These are phyloP conservation scores for Celastrina argiolus DNA, from an alignment of 2,888 invertebrate genomes.

Conservation along the genomic window DNA sequence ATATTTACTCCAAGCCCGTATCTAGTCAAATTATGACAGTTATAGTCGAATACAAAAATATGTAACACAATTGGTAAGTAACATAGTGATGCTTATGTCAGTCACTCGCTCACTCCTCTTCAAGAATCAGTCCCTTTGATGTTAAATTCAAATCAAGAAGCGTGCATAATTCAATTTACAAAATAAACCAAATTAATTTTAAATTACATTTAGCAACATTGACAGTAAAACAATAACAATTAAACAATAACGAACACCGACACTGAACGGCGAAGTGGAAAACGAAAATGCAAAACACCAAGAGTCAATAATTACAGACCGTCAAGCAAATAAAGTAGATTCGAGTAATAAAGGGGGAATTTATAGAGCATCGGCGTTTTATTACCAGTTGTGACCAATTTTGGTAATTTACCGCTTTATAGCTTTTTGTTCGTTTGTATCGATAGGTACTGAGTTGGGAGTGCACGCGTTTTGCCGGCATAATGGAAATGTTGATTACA, in stretches of 20 bases:
- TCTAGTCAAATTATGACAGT: too few species aligned
- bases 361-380: constrained; percentile 47
- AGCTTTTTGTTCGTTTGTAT: constrained; percentile 37
- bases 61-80: too few species aligned
- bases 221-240: background rate
- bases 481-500: constrained; percentile 11
- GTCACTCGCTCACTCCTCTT: too few species aligned
- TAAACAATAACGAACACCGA: background rate
- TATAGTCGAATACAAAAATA: too few species aligned
- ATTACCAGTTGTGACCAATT: constrained; percentile 61
- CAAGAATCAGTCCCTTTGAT: too few species aligned
- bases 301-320: constrained; percentile 58
- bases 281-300: constrained; percentile 15
- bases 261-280: background rate
- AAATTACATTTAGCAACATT: background rate
- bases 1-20: too few species aligned
- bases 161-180: too few species aligned
- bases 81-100: too few species aligned
- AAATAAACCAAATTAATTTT: background rate
- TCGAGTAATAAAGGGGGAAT: constrained; percentile 51
- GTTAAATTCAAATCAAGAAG: too few species aligned
- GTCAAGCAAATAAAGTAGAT: constrained; percentile 50
- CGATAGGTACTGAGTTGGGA: constrained; percentile 13
- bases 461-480: background rate
- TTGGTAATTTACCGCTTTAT: constrained; percentile 50